Evolutionary conservation across 2,113 vertebrate genomes (phyloP).

Genomic region (Cyprinus carpio): DNA sequence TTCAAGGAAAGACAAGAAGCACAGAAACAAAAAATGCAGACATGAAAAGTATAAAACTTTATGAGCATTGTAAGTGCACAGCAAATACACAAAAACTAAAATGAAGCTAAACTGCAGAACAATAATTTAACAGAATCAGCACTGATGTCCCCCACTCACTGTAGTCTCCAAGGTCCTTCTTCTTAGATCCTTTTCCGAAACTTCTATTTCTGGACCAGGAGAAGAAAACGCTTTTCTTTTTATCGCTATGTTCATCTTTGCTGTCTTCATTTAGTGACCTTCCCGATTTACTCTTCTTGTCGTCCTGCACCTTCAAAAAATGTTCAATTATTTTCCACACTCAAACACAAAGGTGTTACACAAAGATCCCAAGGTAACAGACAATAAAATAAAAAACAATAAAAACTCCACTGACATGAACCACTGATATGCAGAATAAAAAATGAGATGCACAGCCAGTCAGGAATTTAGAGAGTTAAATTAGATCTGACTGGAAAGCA

Average conservation of each 20-base stretch:
- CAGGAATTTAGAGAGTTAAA: not conserved
- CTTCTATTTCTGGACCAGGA: conserved; percentile 95
- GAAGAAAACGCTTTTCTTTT: conserved; percentile 87
- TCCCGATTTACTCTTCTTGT: conserved; percentile 88
- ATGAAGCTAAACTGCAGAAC: no score
- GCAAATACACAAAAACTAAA: not conserved
- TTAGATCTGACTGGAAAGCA: not conserved
- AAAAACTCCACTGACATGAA: no score
- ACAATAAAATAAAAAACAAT: no score
- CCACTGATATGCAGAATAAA: not conserved
- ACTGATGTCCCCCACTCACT: conserved; percentile 71
- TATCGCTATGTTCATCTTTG: conserved; percentile 84
- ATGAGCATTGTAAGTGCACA: no score
- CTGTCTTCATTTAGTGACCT: conserved; percentile 89
- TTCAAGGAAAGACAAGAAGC: not conserved
- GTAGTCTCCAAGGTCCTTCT: conserved; percentile 84
- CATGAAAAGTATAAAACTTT: no score
- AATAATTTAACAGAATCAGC: no score
- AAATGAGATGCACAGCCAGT: not conserved
- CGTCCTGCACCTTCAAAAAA: conserved; percentile 65
- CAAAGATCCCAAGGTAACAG: not conserved
- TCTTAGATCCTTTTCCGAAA: conserved; percentile 93
- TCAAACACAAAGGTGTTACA: conserved; percentile 2
- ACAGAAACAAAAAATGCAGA: not conserved
- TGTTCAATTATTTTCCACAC: not conserved